Conservation (phyloP, 2,888 invertebrate species). For the Branchellion lobata region DNA sequence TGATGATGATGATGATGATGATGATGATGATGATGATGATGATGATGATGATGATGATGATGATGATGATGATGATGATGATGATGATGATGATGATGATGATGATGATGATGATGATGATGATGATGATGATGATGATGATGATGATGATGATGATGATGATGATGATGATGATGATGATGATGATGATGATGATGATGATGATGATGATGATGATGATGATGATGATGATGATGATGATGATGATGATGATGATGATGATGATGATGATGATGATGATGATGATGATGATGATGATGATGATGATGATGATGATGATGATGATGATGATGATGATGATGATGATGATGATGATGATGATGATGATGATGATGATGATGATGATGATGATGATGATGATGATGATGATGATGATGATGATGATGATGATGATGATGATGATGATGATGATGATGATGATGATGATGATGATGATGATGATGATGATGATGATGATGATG, state of each 20-base stretch:
- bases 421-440: neutral
- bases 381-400: neutral
- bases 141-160: neutral
- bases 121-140: neutral
- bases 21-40: slow-evolving; percentile 38
- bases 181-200: neutral
- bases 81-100: slow-evolving; percentile 42
- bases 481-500: neutral
- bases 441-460: neutral
- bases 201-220: neutral
- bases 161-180: neutral
- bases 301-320: neutral
- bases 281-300: neutral
- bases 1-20: slow-evolving; percentile 40
- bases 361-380: neutral
- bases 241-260: neutral
- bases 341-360: neutral
- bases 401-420: neutral
- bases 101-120: slow-evolving; percentile 35
- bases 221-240: neutral
- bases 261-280: neutral
- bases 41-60: slow-evolving; percentile 38
- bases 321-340: neutral
- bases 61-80: slow-evolving; percentile 38
- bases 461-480: neutral